Conservation (phyloP, 1,140 invertebrate genomes). For the Stegodyphus mimosarum region DNA sequence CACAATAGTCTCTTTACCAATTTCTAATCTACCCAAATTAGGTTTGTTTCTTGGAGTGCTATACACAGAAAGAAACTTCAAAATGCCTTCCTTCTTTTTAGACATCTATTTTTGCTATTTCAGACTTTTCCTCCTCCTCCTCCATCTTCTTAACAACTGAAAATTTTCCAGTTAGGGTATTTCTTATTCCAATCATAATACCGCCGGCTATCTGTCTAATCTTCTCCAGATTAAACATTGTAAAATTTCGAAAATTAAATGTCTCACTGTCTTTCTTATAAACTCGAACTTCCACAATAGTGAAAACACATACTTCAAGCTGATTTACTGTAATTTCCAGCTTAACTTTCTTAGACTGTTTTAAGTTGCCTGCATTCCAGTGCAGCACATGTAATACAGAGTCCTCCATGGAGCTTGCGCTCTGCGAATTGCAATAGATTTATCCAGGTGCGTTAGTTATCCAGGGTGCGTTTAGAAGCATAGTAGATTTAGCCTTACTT, state of each 20-base stretch:
- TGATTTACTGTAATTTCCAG: background rate
- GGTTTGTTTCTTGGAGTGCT: background rate
- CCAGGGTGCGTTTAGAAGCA: no score
- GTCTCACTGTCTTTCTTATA: background rate
- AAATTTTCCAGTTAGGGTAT: slow-evolving; percentile 1
- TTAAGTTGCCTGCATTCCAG: no score
- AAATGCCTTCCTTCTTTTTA: background rate
- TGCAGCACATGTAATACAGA: no score
- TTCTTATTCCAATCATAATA: slow-evolving; percentile 17
- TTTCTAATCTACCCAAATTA: background rate
- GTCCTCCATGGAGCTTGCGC: no score
- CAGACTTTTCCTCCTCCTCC: background rate
- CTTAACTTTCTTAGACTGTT: background rate
- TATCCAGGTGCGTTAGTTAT: no score
- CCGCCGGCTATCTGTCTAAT: slow-evolving; percentile 12
- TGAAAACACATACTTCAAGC: background rate
- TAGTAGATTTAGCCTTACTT: no score
- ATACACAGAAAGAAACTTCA: background rate
- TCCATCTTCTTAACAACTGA: slow-evolving; percentile 4
- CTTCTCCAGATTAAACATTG: background rate
- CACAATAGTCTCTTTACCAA: background rate
- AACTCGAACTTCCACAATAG: background rate
- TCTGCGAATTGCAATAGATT: no score
- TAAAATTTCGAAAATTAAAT: slow-evolving; percentile 8
- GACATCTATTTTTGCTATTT: slow-evolving; percentile 14